Percentiles rank a stretch among this genome's conserved stretches.
Evolutionary conservation across 2,888 invertebrate genomes (phyloP).

Genomic region (Ochropleura leucogaster): DNA sequence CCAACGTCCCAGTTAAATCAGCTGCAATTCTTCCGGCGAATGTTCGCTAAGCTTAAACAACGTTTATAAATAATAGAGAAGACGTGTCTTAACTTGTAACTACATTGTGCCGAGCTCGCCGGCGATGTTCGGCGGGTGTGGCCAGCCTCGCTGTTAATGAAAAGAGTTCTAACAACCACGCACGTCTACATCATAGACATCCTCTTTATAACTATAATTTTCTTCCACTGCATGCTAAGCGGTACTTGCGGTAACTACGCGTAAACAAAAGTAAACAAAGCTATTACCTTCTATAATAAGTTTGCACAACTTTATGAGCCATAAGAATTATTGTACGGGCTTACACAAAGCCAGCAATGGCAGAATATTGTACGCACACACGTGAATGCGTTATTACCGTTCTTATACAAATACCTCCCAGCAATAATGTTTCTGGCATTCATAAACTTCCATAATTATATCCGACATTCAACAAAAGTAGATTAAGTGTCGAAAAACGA

Average conservation of each 20-base stretch:
- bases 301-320: slow-evolving; percentile 62
- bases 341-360: slow-evolving; percentile 55
- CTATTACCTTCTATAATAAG: slow-evolving; percentile 58
- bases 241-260: slow-evolving; percentile 42
- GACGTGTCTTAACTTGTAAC: slow-evolving; percentile 63
- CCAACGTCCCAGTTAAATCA: slow-evolving; percentile 49
- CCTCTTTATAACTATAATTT: slow-evolving; percentile 54
- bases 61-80: slow-evolving; percentile 63
- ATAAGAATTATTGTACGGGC: slow-evolving; percentile 58
- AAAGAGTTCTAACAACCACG: slow-evolving; percentile 34
- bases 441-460: slow-evolving; percentile 69
- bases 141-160: slow-evolving; percentile 10
- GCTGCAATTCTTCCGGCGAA: slow-evolving; percentile 58
- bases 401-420: slow-evolving; percentile 56
- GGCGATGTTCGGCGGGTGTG: slow-evolving; percentile 36
- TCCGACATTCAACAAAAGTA: slow-evolving; percentile 63
- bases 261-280: slow-evolving; percentile 63
- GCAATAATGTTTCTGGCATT: slow-evolving; percentile 62
- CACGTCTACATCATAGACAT: slow-evolving; percentile 31
- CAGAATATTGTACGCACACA: slow-evolving; percentile 52
- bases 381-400: slow-evolving; percentile 52
- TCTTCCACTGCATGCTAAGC: slow-evolving; percentile 47
- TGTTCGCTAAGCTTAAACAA: slow-evolving; percentile 58
- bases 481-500: slow-evolving; percentile 73
- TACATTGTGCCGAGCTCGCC: slow-evolving; percentile 53